Base-by-base conservation (phyloP, 2,113 vertebrate genomes). In the Dromaius novaehollandiae region DNA sequence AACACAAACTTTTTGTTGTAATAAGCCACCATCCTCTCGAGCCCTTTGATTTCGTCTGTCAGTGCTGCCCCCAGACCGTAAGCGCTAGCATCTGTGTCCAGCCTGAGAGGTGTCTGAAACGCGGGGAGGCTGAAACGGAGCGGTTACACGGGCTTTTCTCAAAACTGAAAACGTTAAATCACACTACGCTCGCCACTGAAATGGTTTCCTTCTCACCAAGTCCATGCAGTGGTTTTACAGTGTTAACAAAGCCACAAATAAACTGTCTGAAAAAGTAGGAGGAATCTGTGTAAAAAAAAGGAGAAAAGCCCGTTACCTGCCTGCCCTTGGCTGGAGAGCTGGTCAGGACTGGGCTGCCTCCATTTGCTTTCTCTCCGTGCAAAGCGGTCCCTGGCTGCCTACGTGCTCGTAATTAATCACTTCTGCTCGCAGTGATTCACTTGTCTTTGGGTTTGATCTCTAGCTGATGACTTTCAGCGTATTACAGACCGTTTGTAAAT, bases 201-300 rank as follows among this genome's bases (percentile, higher is more conserved):
- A 93, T 1, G 1, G 60, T 16, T 92, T 88, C 73, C 82, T 83
- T 71, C 88, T 84, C 76, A n/a, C 76, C 88, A 64, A 61, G 32
- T 42, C 25, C 46, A 32, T 0, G 7, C 58, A 26, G 92, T 5
- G 88, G 60, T 90, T 92, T 88, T 74, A 71, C 16, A 83, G 24
- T 81, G 66, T 75, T 70, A 88, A 84, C 69, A 88, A 94, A 96
- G 76, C 88, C 92, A 84, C 90, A 83, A 86, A 84, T 55, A 92
- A 93, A 56, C 51, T 46, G 40, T 34, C 73, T 68, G 60, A 86
- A 94, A 88, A 19, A 88, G 82, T 4, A 50, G 63, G 2, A 81
- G 79, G 60, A 85, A 93, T 40, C 69, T 65, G 56, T 34, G 32
- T 60, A 79, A 58, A 2, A 83, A 48, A 58, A 2, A 81, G 83